Percentiles rank a stretch among this genome's conserved stretches.
Conservation (phyloP, 2,797 vertebrate genomes). For the Adrianichthys oophorus region DNA sequence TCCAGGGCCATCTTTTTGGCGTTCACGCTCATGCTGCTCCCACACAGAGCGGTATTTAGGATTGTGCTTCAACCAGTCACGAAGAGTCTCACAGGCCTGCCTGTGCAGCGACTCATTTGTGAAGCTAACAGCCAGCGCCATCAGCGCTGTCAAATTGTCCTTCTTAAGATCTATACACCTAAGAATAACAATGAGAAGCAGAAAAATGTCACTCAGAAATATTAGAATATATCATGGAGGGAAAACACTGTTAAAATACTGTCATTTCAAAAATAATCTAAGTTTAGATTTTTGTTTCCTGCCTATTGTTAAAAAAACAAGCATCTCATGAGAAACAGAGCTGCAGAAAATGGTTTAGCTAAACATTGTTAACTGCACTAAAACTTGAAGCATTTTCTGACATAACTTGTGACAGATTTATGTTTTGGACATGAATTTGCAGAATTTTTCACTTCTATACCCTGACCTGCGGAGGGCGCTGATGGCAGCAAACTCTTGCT, state of each 20-base stretch:
- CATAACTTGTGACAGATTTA: background rate
- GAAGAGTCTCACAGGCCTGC: constrained; percentile 94
- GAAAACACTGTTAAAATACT: background rate
- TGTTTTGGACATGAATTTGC: background rate
- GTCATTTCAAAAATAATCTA: background rate
- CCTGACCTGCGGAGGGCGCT: constrained; percentile 93
- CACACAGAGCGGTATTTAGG: constrained; percentile 85
- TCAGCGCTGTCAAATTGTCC: constrained; percentile 92
- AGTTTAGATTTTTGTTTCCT: too few species aligned
- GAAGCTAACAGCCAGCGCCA: constrained; percentile 97
- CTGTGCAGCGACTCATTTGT: constrained; percentile 97
- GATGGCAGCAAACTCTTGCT: constrained; percentile 96
- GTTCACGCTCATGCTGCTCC: constrained; percentile 70
- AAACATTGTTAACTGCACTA: too few species aligned
- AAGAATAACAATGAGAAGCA: background rate
- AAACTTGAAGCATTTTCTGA: too few species aligned
- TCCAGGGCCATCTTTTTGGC: constrained; percentile 58
- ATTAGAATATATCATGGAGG: background rate
- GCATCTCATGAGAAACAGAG: background rate
- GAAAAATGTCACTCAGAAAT: constrained; percentile 1
- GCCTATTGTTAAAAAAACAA: background rate
- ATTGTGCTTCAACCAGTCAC: constrained; percentile 93
- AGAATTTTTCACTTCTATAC: constrained; percentile 14
- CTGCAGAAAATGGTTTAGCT: background rate
- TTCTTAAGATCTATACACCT: constrained; percentile 96